Percentiles rank a stretch among this genome's conserved stretches.
phyloP scores from a whole-genome alignment of 2,113 vertebrate species.

The Semnornis frantzii region DNA sequence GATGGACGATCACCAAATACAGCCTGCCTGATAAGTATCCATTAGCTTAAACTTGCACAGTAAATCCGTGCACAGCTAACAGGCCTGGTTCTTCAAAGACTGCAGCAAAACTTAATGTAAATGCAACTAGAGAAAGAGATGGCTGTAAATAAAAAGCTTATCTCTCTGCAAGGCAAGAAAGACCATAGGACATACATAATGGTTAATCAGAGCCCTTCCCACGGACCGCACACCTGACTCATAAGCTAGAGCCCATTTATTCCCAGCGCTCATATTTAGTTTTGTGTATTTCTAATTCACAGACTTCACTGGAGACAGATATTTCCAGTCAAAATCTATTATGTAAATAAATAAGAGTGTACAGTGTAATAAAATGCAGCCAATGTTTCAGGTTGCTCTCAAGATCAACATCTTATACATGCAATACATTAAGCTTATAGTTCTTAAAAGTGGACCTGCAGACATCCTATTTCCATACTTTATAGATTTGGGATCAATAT shows the following conservation, averaged over 20 bases:
- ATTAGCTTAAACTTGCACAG: conserved; percentile 64
- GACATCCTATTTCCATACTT: not conserved
- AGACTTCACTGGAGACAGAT: conserved; percentile 22
- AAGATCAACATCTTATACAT: not conserved
- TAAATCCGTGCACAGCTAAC: conserved; percentile 45
- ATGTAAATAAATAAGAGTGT: conserved; percentile 37
- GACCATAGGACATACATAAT: not conserved
- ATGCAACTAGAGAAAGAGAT: not conserved
- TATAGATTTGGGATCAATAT: not conserved
- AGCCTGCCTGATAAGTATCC: conserved; percentile 67
- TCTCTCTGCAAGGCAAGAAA: not conserved
- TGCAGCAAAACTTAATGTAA: conserved; percentile 6
- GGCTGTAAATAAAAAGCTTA: not conserved
- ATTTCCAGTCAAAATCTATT: conserved; percentile 56
- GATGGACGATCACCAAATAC: conserved; percentile 70
- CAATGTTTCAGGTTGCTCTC: not conserved
- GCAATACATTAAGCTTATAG: not conserved
- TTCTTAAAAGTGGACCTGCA: not conserved
- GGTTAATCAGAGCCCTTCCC: conserved; percentile 38
- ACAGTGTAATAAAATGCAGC: not conserved
- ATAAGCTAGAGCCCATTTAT: not conserved
- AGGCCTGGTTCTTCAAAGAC: not conserved
- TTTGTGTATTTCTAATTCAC: conserved; percentile 53
- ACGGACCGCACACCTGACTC: not conserved
- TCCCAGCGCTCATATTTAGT: conserved; percentile 48